Evolutionary conservation across 2,113 vertebrate species (phyloP).

Genomic region (Antechinus flavipes): DNA sequence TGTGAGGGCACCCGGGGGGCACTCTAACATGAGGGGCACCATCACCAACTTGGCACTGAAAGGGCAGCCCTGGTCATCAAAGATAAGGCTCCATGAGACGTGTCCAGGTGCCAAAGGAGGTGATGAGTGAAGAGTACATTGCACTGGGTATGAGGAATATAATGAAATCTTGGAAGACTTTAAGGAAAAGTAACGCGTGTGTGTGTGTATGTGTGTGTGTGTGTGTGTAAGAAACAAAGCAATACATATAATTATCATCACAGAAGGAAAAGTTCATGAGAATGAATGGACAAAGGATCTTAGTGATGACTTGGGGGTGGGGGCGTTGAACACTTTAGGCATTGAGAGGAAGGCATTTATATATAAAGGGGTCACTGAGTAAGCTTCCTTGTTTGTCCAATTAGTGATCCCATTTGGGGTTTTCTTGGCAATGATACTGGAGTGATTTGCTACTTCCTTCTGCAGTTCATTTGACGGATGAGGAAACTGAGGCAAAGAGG

Average conservation of each 20-base stretch:
- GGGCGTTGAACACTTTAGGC: background rate
- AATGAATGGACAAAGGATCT: background rate
- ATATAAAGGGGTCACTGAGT: no score
- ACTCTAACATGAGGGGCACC: background rate
- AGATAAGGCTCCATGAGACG: background rate
- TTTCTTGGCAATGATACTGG: background rate
- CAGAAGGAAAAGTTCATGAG: background rate
- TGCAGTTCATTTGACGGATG: background rate
- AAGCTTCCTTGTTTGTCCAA: no score
- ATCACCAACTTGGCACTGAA: background rate
- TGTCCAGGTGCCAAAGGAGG: background rate
- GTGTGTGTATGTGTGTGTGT: no score
- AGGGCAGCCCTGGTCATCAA: background rate
- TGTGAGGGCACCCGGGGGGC: background rate
- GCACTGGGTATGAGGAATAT: background rate
- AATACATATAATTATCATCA: background rate
- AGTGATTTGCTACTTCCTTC: background rate
- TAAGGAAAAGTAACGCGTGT: background rate
- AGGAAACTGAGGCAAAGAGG: background rate
- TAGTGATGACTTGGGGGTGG: background rate
- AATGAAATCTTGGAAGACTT: background rate
- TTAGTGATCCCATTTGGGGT: background rate
- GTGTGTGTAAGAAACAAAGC: background rate
- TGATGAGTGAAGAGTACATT: background rate
- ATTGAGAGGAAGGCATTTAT: background rate